Evolutionary conservation across 2,113 vertebrate genomes (phyloP).

Genomic region (Nestor notabilis): DNA sequence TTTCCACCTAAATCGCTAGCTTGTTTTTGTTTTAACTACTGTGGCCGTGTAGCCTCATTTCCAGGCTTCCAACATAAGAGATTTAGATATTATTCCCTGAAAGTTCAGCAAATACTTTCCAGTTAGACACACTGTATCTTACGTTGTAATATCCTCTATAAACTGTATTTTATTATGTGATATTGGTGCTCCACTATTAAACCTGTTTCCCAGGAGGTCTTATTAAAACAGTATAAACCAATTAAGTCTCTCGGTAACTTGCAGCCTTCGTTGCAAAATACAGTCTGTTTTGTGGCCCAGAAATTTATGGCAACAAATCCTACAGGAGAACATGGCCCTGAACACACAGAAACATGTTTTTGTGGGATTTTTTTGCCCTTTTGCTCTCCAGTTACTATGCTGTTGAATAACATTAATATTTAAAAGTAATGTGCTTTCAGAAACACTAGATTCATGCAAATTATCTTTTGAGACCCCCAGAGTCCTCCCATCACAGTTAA

Average conservation of each 20-base stretch:
- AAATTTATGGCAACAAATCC: slow-evolving; percentile 66
- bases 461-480: background rate
- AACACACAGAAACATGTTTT: slow-evolving; percentile 48
- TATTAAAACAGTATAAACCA: slow-evolving; percentile 74
- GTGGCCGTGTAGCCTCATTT: background rate
- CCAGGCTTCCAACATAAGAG: slow-evolving; percentile 4
- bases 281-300: slow-evolving; percentile 9
- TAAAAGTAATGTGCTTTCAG: slow-evolving; percentile 3
- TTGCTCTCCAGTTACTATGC: background rate
- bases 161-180: slow-evolving; percentile 22
- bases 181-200: slow-evolving; percentile 34
- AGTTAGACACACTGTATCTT: background rate
- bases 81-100: background rate
- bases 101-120: slow-evolving; percentile 39
- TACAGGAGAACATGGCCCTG: slow-evolving; percentile 31
- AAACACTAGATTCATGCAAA: slow-evolving; percentile 19
- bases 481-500: background rate
- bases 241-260: slow-evolving; percentile 69
- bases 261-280: slow-evolving; percentile 63
- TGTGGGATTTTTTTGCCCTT: slow-evolving; percentile 4
- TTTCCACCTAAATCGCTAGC: background rate
- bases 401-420: slow-evolving; percentile 44
- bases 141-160: slow-evolving; percentile 30
- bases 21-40: background rate
- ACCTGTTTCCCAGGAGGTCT: slow-evolving; percentile 67